Evolutionary conservation across 2,113 vertebrate species (phyloP).

Genomic region (Amblyornis subalaris): DNA sequence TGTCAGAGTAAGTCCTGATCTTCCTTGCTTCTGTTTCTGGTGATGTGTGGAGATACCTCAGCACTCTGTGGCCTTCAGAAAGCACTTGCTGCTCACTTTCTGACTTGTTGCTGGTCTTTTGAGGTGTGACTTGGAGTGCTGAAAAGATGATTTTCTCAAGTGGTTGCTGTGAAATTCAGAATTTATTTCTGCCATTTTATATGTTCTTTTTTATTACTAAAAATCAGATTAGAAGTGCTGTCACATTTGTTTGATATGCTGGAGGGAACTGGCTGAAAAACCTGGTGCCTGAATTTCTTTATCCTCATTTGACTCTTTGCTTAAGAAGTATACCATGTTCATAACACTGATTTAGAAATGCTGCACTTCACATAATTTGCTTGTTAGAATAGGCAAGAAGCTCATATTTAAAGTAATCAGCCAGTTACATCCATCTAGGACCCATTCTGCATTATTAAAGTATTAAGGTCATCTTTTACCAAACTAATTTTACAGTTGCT

Average conservation of each 20-base stretch:
- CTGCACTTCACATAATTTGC: neutral
- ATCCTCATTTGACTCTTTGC: neutral
- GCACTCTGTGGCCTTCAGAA: rapidly evolving
- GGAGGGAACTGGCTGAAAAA: neutral
- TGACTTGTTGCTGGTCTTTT: neutral
- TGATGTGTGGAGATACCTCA: neutral
- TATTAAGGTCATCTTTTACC: neutral
- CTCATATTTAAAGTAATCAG: neutral
- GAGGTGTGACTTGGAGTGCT: neutral
- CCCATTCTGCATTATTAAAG: neutral
- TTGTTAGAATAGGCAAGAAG: neutral
- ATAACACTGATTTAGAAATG: neutral
- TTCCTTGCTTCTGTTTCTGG: neutral
- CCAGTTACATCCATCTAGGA: neutral
- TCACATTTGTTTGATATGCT: neutral
- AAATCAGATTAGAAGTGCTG: neutral
- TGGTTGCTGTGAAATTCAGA: neutral
- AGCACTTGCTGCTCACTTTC: neutral
- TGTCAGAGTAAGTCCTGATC: neutral
- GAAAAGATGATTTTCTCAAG: neutral
- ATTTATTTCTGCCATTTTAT: neutral
- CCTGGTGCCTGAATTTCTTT: neutral
- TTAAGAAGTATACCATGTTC: neutral
- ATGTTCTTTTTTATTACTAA: neutral
- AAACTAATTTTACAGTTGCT: neutral